Evolutionary conservation across 2,888 invertebrate species (phyloP).

Genomic region (Pterostichus madidus): DNA sequence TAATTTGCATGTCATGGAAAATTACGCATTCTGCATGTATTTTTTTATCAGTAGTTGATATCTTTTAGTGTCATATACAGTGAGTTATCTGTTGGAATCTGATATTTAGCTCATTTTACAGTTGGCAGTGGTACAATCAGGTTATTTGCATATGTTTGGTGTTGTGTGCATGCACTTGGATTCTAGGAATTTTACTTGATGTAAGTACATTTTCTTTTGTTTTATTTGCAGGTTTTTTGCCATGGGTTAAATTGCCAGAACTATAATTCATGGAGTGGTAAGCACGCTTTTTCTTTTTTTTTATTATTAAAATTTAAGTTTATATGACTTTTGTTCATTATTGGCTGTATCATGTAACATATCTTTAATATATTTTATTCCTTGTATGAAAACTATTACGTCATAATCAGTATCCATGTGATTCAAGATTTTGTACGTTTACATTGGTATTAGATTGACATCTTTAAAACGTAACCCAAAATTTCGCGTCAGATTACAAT

Average conservation of each 20-base stretch:
- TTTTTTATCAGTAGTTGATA: constrained; percentile 56
- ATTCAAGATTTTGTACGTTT: too few species aligned
- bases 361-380: too few species aligned
- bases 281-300: constrained; percentile 17
- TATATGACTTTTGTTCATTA: too few species aligned
- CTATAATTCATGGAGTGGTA: constrained; percentile 57
- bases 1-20: constrained; percentile 58
- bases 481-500: too few species aligned
- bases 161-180: neutral
- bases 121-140: neutral
- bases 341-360: too few species aligned
- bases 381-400: too few species aligned
- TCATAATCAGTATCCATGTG: too few species aligned
- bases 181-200: constrained; percentile 1
- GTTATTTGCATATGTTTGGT: constrained; percentile 19
- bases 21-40: constrained; percentile 58
- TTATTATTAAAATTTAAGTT: too few species aligned
- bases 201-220: constrained; percentile 53
- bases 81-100: constrained; percentile 33
- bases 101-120: constrained; percentile 57
- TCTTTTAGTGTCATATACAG: constrained; percentile 24
- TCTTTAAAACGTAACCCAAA: too few species aligned
- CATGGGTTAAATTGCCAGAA: constrained; percentile 40
- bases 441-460: too few species aligned
- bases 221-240: constrained; percentile 48